Evolutionary conservation across 2,888 invertebrate genomes (phyloP), one percentile per base, ranked within the genome.

Genomic region (Leucoma salicis): DNA sequence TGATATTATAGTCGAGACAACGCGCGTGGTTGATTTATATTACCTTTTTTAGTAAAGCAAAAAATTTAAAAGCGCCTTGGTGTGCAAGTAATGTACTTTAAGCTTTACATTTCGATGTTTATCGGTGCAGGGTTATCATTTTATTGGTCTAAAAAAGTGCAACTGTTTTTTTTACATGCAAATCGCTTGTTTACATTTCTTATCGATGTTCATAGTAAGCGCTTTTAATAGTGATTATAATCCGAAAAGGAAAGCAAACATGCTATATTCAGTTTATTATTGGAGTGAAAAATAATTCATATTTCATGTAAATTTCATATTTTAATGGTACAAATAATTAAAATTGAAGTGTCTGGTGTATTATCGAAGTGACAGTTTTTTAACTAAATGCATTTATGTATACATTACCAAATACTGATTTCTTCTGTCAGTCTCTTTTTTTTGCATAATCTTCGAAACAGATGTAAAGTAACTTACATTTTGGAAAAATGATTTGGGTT

Each of bases 1-100:
- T 56, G 50, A 47, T 42, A 50, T 49, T 50, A 46, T 46, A 49
- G 28, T 31, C 47, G 39, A 33, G 42, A 40, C 39, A 35, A 49
- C 43, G 42, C 35, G 28, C 43, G 24, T 12, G 29, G 24, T 39
- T 41, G 37, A 32, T 44, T 27, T 48, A 45, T 35, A 48, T 42
- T 50, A 32, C 11, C 18, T 27, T 29, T 12, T 29, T 29, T 29
- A n/a, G 7, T 13, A 13, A 27, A 27, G 11, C 7, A 2, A 4
- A 4, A 4, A 27, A 11, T 27, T 27, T 27, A 27, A 6, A 10
- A 10, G 1, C 4, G 8, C 4, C 11, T n/a, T 27, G n/a, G n/a
- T 2, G n/a, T 11, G n/a, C 11, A 1, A 4, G 27, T 4, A 11
- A 27, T 27, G 27, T 27, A 11, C n/a, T 27, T 10, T n/a, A 27